Evolutionary conservation across 1,140 invertebrate species (phyloP).

Genomic region (Ericerus pela): DNA sequence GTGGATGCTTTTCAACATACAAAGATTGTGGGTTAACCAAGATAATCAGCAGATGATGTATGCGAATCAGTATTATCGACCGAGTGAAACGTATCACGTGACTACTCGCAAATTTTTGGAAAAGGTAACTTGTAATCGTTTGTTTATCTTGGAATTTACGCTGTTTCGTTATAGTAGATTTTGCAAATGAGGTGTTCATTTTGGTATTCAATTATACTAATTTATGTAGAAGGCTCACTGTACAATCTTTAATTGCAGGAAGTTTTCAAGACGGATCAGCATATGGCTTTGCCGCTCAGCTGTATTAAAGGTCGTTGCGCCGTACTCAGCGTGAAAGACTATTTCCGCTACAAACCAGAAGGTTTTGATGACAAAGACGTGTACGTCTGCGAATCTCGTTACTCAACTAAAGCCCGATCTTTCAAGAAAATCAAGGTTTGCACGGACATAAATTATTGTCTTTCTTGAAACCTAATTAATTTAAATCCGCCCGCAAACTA

Average conservation of each 20-base stretch:
- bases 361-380: conserved; percentile 84
- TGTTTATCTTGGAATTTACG: neutral
- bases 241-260: conserved; percentile 44
- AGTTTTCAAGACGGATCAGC: conserved; percentile 85
- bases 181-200: neutral
- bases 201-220: neutral
- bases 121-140: conserved; percentile 33
- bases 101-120: conserved; percentile 88
- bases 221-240: neutral
- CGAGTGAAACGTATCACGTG: conserved; percentile 89
- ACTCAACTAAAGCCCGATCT: conserved; percentile 63
- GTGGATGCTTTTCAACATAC: conserved; percentile 74
- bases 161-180: too few species aligned
- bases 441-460: too few species aligned
- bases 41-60: conserved; percentile 76
- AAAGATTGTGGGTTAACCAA: conserved; percentile 68
- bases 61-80: conserved; percentile 72
- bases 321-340: conserved; percentile 90
- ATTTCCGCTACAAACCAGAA: conserved; percentile 77
- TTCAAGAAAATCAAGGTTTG: conserved; percentile 70
- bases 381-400: conserved; percentile 92
- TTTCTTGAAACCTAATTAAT: too few species aligned
- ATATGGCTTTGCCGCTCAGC: conserved; percentile 64
- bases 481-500: too few species aligned
- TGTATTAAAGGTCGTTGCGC: conserved; percentile 84